These are phyloP conservation scores for Tor tambroides DNA, from an alignment of 2,113 vertebrate genomes.

Conservation along the genomic window DNA sequence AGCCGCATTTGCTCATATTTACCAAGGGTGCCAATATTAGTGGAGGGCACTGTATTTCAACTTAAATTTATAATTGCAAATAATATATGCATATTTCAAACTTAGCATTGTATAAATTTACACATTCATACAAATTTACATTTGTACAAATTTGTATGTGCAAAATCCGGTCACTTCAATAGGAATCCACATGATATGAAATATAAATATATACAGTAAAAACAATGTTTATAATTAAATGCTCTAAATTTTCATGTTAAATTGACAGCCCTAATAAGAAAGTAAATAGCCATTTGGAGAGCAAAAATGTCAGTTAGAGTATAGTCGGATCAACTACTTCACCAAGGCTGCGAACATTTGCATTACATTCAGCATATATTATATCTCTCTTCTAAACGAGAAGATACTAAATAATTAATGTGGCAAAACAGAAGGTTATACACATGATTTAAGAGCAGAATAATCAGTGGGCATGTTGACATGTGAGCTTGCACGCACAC, in stretches of 20 bases:
- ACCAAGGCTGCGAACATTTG: background rate
- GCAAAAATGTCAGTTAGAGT: background rate
- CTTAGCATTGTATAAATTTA: too few relatives aligned
- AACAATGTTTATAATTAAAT: background rate
- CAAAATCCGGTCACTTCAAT: too few relatives aligned
- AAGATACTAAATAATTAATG: conserved; percentile 24
- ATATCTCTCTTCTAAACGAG: background rate
- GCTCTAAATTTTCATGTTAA: background rate
- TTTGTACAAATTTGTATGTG: too few relatives aligned
- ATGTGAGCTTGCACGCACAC: conserved; percentile 38
- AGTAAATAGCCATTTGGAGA: background rate
- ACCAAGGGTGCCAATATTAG: too few relatives aligned
- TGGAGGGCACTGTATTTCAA: too few relatives aligned
- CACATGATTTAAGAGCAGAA: conserved; percentile 41
- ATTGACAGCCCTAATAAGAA: background rate
- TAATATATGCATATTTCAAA: too few relatives aligned
- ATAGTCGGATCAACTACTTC: background rate
- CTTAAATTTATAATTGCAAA: too few relatives aligned
- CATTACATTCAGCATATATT: conserved; percentile 3
- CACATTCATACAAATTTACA: too few relatives aligned
- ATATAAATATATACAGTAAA: too few relatives aligned
- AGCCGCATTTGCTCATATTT: too few relatives aligned
- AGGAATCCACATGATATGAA: too few relatives aligned
- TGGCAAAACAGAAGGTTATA: conserved; percentile 15
- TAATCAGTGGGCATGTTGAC: conserved; percentile 45